A percentile compares a stretch with the other conserved stretches of the same genome.
phyloP scores from a whole-genome alignment of 2,797 vertebrate species.

The Tenualosa thibaudeaui region DNA sequence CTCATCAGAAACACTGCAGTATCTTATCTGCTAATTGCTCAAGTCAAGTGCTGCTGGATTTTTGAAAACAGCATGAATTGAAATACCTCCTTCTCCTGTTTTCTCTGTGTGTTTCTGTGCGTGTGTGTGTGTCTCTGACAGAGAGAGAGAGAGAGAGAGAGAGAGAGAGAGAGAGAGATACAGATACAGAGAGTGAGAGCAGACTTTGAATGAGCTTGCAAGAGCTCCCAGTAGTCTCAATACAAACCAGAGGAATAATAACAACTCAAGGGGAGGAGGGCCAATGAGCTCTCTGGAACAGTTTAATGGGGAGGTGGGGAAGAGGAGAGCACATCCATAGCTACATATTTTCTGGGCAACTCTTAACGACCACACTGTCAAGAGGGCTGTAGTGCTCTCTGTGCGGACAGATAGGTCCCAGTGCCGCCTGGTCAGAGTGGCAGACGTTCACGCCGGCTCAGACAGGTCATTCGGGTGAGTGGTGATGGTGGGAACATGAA shows the following conservation, averaged over 20 bases:
- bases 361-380: conserved; percentile 81
- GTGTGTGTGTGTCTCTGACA: conserved; percentile 36
- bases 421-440: background rate
- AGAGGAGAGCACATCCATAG: conserved; percentile 64
- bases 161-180: background rate
- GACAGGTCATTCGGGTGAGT: background rate
- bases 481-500: background rate
- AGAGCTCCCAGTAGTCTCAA: conserved; percentile 27
- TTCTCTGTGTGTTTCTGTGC: conserved; percentile 31
- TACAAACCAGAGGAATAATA: conserved; percentile 61
- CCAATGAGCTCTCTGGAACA: conserved; percentile 68
- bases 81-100: background rate
- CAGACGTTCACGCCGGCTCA: background rate
- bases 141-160: background rate
- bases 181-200: conserved; percentile 44
- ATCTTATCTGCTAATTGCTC: conserved; percentile 41
- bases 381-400: conserved; percentile 25
- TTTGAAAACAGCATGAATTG: background rate
- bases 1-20: background rate
- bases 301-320: conserved; percentile 62
- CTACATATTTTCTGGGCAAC: conserved; percentile 89
- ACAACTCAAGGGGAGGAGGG: conserved; percentile 46
- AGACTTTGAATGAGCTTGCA: conserved; percentile 59
- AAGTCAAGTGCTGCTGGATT: conserved; percentile 8
- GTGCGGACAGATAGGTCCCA: background rate